A percentile compares a stretch with the other conserved stretches of the same genome.
phyloP scores from a whole-genome alignment of 2,113 vertebrate genomes.

The Tragelaphus imberbis region DNA sequence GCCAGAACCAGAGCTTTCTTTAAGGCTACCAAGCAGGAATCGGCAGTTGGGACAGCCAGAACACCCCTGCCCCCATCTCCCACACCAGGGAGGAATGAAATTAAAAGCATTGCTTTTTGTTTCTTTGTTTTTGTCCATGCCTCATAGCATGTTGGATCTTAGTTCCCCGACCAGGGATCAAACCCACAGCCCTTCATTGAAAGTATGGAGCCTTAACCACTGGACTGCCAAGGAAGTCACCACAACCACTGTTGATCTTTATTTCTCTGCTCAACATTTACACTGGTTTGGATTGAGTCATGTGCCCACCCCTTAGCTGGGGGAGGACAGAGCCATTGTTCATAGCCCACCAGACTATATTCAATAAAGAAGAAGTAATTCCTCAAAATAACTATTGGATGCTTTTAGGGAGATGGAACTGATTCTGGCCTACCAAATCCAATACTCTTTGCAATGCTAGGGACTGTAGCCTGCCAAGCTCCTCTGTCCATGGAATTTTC shows the following conservation, averaged over 20 bases:
- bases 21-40: neutral
- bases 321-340: neutral
- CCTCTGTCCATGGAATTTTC: neutral
- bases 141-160: neutral
- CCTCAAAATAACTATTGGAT: neutral
- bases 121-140: neutral
- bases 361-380: neutral
- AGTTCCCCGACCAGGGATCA: neutral
- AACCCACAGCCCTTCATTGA: neutral
- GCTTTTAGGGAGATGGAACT: neutral
- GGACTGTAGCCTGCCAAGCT: neutral
- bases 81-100: neutral
- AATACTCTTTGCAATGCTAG: neutral
- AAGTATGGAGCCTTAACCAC: neutral
- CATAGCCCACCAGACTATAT: neutral
- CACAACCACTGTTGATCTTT: neutral
- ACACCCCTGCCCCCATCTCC: neutral
- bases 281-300: neutral
- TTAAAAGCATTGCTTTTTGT: neutral
- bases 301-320: neutral
- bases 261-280: neutral
- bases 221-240: neutral
- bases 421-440: neutral
- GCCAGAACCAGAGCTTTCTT: neutral
- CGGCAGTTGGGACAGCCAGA: neutral